Evolutionary conservation across 2,113 vertebrate genomes (phyloP).

Genomic region (Elgaria multicarinata): DNA sequence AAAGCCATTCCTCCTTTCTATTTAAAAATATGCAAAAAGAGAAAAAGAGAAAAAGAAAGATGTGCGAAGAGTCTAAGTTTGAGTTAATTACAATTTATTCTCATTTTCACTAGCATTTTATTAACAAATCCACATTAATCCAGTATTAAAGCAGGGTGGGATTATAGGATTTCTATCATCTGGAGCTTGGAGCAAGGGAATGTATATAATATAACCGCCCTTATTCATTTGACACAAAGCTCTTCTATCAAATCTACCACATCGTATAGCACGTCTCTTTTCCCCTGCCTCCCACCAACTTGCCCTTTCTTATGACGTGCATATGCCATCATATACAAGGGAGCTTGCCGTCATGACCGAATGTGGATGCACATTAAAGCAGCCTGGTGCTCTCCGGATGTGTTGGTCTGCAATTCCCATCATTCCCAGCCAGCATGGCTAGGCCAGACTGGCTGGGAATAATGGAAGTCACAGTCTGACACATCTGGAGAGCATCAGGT

Average conservation of each 20-base stretch:
- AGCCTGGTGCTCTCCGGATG: no score
- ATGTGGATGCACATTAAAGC: not conserved
- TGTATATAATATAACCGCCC: constrained; percentile 73
- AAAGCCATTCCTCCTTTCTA: constrained; percentile 56
- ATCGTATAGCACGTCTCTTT: not conserved
- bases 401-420: no score
- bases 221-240: constrained; percentile 77
- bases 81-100: constrained; percentile 83
- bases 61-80: constrained; percentile 59
- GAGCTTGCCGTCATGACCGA: not conserved
- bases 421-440: no score
- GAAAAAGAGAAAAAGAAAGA: no score
- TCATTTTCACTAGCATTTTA: constrained; percentile 81
- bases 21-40: constrained; percentile 68
- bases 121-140: constrained; percentile 84
- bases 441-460: no score
- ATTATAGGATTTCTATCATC: constrained; percentile 83
- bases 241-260: constrained; percentile 64
- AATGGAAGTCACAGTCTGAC: no score
- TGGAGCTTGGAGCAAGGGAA: constrained; percentile 75
- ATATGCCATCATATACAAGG: constrained; percentile 39
- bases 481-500: not conserved
- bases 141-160: constrained; percentile 79
- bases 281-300: not conserved
- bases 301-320: constrained; percentile 24